Base-by-base conservation (phyloP, 2,797 vertebrate genomes). In the Syngnathus acus region DNA sequence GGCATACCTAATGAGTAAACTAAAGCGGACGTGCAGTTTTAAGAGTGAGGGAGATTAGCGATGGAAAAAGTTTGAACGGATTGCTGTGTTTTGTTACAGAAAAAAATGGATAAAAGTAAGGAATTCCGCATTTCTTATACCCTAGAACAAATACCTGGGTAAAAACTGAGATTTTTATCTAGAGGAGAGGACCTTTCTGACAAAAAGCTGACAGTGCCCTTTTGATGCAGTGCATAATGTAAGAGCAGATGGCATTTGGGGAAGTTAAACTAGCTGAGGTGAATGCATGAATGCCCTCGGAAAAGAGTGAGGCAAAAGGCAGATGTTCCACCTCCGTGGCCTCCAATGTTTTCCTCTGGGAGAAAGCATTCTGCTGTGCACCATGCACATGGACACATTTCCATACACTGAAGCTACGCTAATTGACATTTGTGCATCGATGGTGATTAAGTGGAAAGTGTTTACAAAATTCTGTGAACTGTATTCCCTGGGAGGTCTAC, bases 251-350 rank as follows among this genome's bases (percentile, higher is more conserved):
- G 7, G 57, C 32, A 50, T 59, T 62, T 45, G 32, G 32, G 42
- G 10, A 63, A 59, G 48, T 17, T 51, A 13, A 69, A 16, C 13
- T 38, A 23, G 32, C 26, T 19, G 26, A 32, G 26, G 38, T 70
- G 19, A 66, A 62, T 62, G 60, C 40, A 45, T 62, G 60, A 45
- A 62, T 43, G 60, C 60, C 42, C 60, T 17, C 11, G 48, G 47
- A 65, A 37, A 65, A 64, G 16, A 69, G 62, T 65, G 65, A 63
- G 40, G 19, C 38, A 57, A 68, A 48, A 64, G 37, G 43, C 78
- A 78, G 78, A 74, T 78, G 79, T 72, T 73, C 42, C 14, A 42
- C 57, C 68, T 67, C 71, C 65, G 48, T 32, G 64, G 65, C 23
- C 58, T 61, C 21, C 48, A 9, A 48, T 65, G 60, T 60, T 72